Conservation (phyloP, 2,888 invertebrate genomes). For the Laspeyria flexula region DNA sequence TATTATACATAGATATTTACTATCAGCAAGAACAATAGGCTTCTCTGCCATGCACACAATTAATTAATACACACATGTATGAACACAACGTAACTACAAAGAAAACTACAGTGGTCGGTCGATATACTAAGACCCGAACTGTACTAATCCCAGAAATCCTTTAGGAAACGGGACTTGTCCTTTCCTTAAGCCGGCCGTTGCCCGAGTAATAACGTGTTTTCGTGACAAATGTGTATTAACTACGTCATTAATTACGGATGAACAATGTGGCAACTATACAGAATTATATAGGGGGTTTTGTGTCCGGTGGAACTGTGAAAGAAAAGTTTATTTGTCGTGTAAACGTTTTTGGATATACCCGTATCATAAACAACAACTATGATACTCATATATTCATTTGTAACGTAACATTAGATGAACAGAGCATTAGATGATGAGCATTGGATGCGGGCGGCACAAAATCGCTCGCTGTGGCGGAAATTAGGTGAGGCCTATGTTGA, state of each 20-base stretch:
- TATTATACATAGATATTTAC: too few relatives aligned
- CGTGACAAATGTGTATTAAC: conserved; percentile 41
- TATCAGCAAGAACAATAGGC: too few relatives aligned
- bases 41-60: too few relatives aligned
- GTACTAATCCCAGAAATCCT: conserved; percentile 31
- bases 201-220: conserved; percentile 29
- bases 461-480: too few relatives aligned
- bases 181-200: conserved; percentile 31
- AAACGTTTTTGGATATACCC: too few relatives aligned
- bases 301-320: not conserved
- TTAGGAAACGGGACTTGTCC: conserved; percentile 33
- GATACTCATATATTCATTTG: too few relatives aligned
- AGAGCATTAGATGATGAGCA: too few relatives aligned
- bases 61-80: not conserved
- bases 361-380: too few relatives aligned
- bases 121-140: conserved; percentile 4
- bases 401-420: too few relatives aligned
- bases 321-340: not conserved
- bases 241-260: conserved; percentile 38
- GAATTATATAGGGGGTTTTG: not conserved
- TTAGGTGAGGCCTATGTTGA: too few relatives aligned
- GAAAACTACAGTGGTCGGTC: not conserved
- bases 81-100: not conserved
- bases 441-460: too few relatives aligned
- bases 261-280: conserved; percentile 17